Evolutionary conservation across 1,140 invertebrate species (phyloP), one percentile per base, ranked within the genome.

Genomic region (Tetragonula clypearis): DNA sequence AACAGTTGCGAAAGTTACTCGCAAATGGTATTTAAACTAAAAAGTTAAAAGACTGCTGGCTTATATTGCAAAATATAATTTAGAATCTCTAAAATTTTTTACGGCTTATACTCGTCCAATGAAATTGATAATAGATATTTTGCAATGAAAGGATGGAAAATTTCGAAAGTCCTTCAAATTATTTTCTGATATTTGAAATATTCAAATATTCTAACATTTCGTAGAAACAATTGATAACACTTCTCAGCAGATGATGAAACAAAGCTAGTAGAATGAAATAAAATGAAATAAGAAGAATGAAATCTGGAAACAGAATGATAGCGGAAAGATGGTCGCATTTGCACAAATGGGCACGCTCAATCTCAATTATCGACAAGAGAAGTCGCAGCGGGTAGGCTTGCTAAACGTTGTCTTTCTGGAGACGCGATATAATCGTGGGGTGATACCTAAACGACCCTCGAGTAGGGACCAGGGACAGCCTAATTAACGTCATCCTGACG

Each of bases 401-500:
- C 65, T 89, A 84, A 86, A 84, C 84, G 79, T 58, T 87, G 85
- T 89, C 81, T 89, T 89, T 89, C 85, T 77, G 78, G 82, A 89
- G 82, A 84, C 68, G 76, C 72, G 71, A 82, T 82, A 87, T 87
- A 87, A 82, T 89, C 88, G 76, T 12, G 23, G 49, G 71, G 71
- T 66, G 87, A 89, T 88, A 89, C 80, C 84, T 62, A 79, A 83
- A 82, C 81, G 82, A 87, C 78, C 85, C 79, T 86, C 79, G 73
- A 68, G 58, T 23, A 79, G 78, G 75, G 85, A 55, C 75, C 56
- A 71, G 84, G 74, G 74, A 53, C 88, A 71, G 75, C 66, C 88
- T 90, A 90, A 90, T 90, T 90, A 90, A 90, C 87, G 87, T 90
- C 87, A 89, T 87, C 86, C 86, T 55, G 82, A 62, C 60, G 76